Conservation (phyloP, 2,113 vertebrate species). For the Vidua macroura region DNA sequence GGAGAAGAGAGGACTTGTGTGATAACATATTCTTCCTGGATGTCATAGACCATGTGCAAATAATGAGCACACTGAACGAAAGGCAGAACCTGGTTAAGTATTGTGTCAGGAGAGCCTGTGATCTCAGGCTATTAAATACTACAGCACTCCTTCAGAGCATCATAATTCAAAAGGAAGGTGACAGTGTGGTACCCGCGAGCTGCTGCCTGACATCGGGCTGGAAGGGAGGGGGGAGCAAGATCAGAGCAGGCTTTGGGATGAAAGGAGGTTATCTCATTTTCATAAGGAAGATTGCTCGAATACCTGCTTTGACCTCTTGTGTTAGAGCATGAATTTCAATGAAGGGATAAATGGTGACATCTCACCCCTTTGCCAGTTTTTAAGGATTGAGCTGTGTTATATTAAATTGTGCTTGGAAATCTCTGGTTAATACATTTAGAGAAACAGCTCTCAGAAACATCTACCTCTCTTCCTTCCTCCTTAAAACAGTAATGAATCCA, state of each 20-base stretch:
- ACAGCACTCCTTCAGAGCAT: conserved; percentile 19
- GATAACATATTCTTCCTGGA: conserved; percentile 39
- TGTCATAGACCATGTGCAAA: conserved; percentile 61
- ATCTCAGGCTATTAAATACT: conserved; percentile 71
- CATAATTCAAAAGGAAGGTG: conserved; percentile 64
- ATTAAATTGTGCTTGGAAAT: conserved; percentile 69
- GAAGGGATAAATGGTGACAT: conserved; percentile 42
- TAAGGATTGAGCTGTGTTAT: conserved; percentile 4
- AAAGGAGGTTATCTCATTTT: conserved; percentile 65
- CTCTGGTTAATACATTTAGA: conserved; percentile 76
- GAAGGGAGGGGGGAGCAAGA: background rate
- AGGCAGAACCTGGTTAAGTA: conserved; percentile 63
- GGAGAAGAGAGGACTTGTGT: conserved; percentile 12
- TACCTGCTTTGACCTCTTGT: conserved; percentile 47
- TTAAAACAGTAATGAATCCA: conserved; percentile 77
- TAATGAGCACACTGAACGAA: conserved; percentile 58
- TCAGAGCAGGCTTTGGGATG: conserved; percentile 30
- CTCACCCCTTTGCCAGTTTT: conserved; percentile 11
- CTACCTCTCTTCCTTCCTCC: conserved; percentile 74
- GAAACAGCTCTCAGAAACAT: conserved; percentile 74
- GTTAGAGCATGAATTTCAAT: conserved; percentile 50
- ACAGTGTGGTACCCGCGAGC: conserved; percentile 29
- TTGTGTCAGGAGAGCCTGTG: conserved; percentile 46
- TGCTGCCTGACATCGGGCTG: background rate
- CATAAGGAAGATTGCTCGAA: conserved; percentile 19